Evolutionary conservation across 2,113 vertebrate genomes (phyloP), one percentile per base, ranked within the genome.

Genomic region (Turdus rufiventris): DNA sequence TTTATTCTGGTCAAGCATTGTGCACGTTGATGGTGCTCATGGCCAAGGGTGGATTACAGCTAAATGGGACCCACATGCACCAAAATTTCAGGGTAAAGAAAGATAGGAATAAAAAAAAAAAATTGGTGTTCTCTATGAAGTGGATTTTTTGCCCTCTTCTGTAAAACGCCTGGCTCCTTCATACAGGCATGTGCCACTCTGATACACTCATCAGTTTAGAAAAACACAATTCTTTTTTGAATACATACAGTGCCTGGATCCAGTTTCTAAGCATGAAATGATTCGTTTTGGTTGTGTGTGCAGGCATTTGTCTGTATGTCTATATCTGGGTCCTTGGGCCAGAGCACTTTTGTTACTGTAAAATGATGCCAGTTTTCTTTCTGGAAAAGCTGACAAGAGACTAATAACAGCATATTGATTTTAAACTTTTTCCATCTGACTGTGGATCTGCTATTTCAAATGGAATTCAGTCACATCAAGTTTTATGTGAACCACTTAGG

Each of bases 21-120:
- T 58, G 34, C 81, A 67, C 0, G 0, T 67, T 34, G 72, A 45
- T 68, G 54, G 34, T 85, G 48, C 48, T 94, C 17, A 53, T 89
- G 1, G 56, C 95, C 80, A 89, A 25, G 47, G 82, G n/a, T 83
- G 57, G 71, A 89, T 95, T 96, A 83, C 29, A 62, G 74, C 38
- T 91, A 83, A 89, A 95, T 93, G 62, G 63, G 66, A 71, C 60
- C 87, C 75, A 90, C 43, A 85, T 94, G 79, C 83, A 75, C 76
- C 53, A 48, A 51, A 45, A 58, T 51, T 68, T 75, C 57, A 58
- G 80, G 56, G 42, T 83, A 42, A 79, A 76, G 50, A 76, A 89
- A 54, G 33, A 53, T 4, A 45, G 14, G 38, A 85, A 83, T 79
- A 75, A 10, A 34, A 58, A 45, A 57, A 58, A 47, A 56, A 28